A percentile compares a stretch with the other conserved stretches of the same genome.
Evolutionary conservation across 2,888 invertebrate species (phyloP).

Genomic region (Allacma fusca): DNA sequence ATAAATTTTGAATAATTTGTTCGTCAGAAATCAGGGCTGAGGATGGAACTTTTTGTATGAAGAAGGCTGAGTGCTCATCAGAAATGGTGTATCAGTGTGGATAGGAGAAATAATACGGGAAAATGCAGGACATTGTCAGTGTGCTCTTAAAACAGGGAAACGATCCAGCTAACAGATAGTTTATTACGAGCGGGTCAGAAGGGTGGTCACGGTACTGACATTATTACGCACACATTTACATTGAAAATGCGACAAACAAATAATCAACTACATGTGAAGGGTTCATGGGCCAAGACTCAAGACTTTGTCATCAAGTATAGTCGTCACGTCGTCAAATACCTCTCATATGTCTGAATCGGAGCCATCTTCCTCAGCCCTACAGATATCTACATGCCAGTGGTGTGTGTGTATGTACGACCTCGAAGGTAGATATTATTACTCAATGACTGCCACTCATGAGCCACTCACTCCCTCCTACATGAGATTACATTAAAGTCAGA

Average conservation of each 20-base stretch:
- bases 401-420: too few relatives aligned
- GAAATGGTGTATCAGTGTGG: too few relatives aligned
- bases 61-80: neutral
- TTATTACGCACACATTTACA: slow-evolving; percentile 58
- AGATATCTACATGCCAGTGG: too few relatives aligned
- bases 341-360: neutral
- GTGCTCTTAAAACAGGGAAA: neutral
- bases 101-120: neutral
- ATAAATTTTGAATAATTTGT: too few relatives aligned
- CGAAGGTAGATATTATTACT: slow-evolving; percentile 16
- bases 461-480: neutral
- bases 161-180: neutral
- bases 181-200: slow-evolving; percentile 44
- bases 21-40: too few relatives aligned
- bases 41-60: too few relatives aligned
- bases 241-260: slow-evolving; percentile 56
- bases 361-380: neutral
- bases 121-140: neutral
- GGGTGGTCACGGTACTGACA: slow-evolving; percentile 52
- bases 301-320: slow-evolving; percentile 57
- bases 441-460: slow-evolving; percentile 6
- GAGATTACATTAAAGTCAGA: neutral
- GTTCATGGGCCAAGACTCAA: slow-evolving; percentile 53
- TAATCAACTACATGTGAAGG: slow-evolving; percentile 56
- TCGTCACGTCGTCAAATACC: slow-evolving; percentile 55